Evolutionary conservation across 2,888 invertebrate species (phyloP).

Genomic region (Metalampra italica): DNA sequence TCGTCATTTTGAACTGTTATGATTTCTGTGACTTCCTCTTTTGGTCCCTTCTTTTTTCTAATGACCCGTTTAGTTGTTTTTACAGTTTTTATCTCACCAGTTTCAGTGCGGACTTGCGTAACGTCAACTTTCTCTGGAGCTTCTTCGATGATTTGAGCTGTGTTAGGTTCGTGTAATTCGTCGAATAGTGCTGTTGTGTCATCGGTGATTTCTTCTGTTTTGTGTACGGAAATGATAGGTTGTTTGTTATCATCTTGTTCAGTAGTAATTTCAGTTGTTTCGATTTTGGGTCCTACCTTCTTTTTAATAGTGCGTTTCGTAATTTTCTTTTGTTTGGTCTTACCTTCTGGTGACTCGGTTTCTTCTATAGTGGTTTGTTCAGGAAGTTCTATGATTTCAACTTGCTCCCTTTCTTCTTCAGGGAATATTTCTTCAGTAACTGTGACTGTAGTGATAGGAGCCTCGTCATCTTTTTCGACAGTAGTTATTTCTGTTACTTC

Average conservation of each 20-base stretch:
- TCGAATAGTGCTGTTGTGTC: constrained; percentile 18
- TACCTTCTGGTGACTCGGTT: constrained; percentile 30
- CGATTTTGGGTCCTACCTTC: constrained; percentile 27
- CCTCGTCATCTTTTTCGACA: constrained; percentile 17
- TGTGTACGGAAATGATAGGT: constrained; percentile 35
- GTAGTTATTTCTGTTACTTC: constrained; percentile 24
- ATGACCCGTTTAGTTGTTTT: constrained; percentile 30
- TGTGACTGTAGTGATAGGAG: constrained; percentile 17
- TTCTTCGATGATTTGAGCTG: constrained; percentile 26
- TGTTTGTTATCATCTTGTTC: constrained; percentile 32
- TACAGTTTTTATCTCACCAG: constrained; percentile 27
- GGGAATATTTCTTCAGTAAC: constrained; percentile 17
- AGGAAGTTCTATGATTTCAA: constrained; percentile 34
- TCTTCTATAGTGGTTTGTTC: constrained; percentile 34
- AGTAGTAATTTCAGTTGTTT: constrained; percentile 19
- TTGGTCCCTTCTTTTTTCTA: constrained; percentile 16
- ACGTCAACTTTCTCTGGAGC: constrained; percentile 14
- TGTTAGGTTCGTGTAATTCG: constrained; percentile 21
- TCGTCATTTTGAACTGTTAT: constrained; percentile 49
- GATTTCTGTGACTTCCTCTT: constrained; percentile 20
- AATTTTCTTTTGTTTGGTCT: constrained; percentile 30
- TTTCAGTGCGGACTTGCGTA: constrained; percentile 14
- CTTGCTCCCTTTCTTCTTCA: constrained; percentile 14
- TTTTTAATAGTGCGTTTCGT: constrained; percentile 35
- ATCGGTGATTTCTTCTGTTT: constrained; percentile 19